Conservation (phyloP, 2,113 vertebrate genomes). For the Thomomys bottae region DNA sequence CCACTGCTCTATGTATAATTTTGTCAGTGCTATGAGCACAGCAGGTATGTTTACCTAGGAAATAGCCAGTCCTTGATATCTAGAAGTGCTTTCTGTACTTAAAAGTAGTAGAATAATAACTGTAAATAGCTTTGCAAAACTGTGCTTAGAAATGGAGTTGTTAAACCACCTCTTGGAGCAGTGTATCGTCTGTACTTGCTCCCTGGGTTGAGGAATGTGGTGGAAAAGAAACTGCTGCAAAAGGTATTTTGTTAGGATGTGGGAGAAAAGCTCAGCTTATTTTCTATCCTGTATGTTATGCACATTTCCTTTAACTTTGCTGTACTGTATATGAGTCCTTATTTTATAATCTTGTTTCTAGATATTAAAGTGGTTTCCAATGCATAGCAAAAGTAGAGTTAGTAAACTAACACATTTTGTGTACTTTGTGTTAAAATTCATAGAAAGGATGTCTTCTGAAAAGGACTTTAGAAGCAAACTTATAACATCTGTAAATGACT, state of each 20-base stretch:
- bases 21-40: background rate
- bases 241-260: background rate
- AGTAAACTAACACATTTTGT: conserved; percentile 53
- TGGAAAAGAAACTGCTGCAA: conserved; percentile 15
- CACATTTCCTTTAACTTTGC: conserved; percentile 40
- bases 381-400: conserved; percentile 67
- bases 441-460: conserved; percentile 52
- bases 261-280: conserved; percentile 10
- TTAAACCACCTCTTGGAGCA: conserved; percentile 31
- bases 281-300: background rate
- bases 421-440: conserved; percentile 44
- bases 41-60: conserved; percentile 2
- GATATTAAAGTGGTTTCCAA: conserved; percentile 67
- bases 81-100: conserved; percentile 32
- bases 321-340: conserved; percentile 37
- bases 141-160: conserved; percentile 25
- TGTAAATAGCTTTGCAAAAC: background rate
- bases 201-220: background rate
- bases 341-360: conserved; percentile 57
- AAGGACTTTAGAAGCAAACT: conserved; percentile 40
- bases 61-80: conserved; percentile 8
- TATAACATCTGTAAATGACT: background rate
- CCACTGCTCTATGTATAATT: background rate
- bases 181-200: too few relatives aligned
- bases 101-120: conserved; percentile 11